Evolutionary conservation across 2,797 vertebrate genomes (phyloP).

Genomic region (Pelodytes ibericus): DNA sequence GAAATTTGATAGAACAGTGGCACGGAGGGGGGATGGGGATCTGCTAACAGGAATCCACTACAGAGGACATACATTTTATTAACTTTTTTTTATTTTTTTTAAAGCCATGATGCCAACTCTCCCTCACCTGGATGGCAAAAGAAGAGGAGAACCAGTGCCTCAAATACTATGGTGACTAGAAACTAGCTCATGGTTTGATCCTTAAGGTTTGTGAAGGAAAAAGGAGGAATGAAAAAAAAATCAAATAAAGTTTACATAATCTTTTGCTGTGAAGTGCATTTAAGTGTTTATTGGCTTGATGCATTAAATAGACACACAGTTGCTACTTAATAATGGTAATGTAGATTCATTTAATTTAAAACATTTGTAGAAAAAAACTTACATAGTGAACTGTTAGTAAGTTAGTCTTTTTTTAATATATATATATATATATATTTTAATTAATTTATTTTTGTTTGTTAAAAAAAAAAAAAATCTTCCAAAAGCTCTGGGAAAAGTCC

Average conservation of each 20-base stretch:
- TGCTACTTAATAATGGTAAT: constrained; percentile 75
- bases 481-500: constrained; percentile 68
- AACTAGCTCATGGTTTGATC: constrained; percentile 79
- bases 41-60: constrained; percentile 72
- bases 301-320: constrained; percentile 81
- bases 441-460: too few species aligned
- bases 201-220: constrained; percentile 76
- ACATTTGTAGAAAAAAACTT: constrained; percentile 57
- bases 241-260: constrained; percentile 87
- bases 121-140: constrained; percentile 60
- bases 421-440: constrained; percentile 53
- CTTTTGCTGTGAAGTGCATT: constrained; percentile 93
- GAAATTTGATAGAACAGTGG: too few species aligned
- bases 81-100: too few species aligned
- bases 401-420: constrained; percentile 50
- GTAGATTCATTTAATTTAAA: constrained; percentile 75
- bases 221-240: constrained; percentile 62
- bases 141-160: constrained; percentile 64
- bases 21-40: constrained; percentile 78
- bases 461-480: too few species aligned
- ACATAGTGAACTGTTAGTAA: constrained; percentile 62
- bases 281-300: constrained; percentile 82
- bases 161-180: constrained; percentile 69
- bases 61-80: too few species aligned
- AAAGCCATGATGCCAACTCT: constrained; percentile 60